Evolutionary conservation across 2,797 vertebrate species (phyloP).

Genomic region (Pipistrellus nathusii): DNA sequence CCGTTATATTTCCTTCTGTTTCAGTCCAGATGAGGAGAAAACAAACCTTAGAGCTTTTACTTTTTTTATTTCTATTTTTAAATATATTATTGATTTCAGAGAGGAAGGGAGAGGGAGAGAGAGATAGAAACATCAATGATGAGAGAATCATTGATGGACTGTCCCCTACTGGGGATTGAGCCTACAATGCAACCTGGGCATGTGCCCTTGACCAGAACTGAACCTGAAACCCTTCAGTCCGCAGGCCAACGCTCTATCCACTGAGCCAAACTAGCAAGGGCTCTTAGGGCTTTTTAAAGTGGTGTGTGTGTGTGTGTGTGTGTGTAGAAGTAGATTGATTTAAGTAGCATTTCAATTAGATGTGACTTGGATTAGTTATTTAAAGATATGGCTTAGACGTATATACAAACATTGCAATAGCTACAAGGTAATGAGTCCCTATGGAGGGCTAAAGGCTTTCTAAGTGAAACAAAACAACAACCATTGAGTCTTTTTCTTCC

Average conservation of each 20-base stretch:
- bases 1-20: background rate
- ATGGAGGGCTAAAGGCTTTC: background rate
- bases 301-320: no score
- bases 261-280: no score
- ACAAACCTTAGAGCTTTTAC: background rate
- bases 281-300: background rate
- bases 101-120: no score
- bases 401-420: background rate
- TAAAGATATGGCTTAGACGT: background rate
- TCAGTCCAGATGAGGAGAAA: conserved; percentile 1
- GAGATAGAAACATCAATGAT: no score
- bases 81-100: no score
- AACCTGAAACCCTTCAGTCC: no score
- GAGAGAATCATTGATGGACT: no score
- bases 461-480: conserved; percentile 5
- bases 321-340: background rate
- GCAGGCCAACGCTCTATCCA: no score
- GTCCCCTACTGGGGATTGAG: no score
- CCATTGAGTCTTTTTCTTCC: background rate
- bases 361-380: conserved; percentile 10
- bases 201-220: no score
- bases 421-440: background rate
- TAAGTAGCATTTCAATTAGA: conserved; percentile 11
- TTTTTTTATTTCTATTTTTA: no score
- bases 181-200: no score